Evolutionary conservation across 2,888 invertebrate genomes (phyloP).

Genomic region (Hemithea aestivaria): DNA sequence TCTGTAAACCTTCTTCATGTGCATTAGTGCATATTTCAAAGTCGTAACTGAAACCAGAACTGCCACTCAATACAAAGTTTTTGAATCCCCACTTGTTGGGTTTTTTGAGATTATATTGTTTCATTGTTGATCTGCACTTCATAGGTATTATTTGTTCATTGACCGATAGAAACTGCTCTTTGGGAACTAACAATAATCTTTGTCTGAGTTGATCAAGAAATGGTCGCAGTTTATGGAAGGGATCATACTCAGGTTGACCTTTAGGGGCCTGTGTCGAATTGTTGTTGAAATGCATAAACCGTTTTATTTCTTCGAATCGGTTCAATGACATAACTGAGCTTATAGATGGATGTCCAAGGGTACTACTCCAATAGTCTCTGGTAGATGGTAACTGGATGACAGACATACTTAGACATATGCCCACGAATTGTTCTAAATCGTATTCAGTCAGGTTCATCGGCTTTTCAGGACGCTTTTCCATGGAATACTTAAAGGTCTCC

Average conservation of each 20-base stretch:
- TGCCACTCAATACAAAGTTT: constrained; percentile 36
- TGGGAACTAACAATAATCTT: constrained; percentile 19
- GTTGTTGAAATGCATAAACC: constrained; percentile 6
- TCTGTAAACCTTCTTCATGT: neutral
- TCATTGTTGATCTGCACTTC: too few species aligned
- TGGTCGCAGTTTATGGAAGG: constrained; percentile 7
- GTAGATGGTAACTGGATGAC: constrained; percentile 1
- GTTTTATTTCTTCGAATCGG: constrained; percentile 8
- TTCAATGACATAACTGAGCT: constrained; percentile 5
- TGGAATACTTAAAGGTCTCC: constrained; percentile 6
- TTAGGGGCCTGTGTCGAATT: constrained; percentile 1
- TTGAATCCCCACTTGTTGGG: too few species aligned
- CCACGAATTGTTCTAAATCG: too few species aligned
- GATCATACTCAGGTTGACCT: constrained; percentile 14
- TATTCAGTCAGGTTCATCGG: too few species aligned
- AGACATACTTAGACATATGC: constrained; percentile 5
- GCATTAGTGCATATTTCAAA: constrained; percentile 13
- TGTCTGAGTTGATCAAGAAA: constrained; percentile 9
- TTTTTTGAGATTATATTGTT: too few species aligned
- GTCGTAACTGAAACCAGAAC: constrained; percentile 35
- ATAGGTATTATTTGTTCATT: too few species aligned
- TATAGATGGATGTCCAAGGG: neutral
- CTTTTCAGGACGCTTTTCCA: too few species aligned
- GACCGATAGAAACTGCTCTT: too few species aligned
- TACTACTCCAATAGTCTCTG: constrained; percentile 3